Evolutionary conservation across 2,888 invertebrate species (phyloP), one percentile per base, ranked within the genome.

Genomic region (Lymantria monacha): DNA sequence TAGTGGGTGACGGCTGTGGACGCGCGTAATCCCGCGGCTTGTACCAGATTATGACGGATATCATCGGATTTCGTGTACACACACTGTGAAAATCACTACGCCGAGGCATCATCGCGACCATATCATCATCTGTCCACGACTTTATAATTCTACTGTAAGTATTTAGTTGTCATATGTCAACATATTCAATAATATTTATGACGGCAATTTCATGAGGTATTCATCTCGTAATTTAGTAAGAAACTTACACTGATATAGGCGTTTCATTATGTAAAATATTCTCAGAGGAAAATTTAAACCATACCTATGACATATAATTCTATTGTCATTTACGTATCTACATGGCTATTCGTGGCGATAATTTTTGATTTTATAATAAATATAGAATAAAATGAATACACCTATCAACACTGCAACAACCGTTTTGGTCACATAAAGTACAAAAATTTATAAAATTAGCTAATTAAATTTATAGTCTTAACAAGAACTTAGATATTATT

Each of bases 21-120:
- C 12, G 22, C 13, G 83, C 83, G 76, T 89, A 89, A 90, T 88
- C 89, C 87, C 77, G 80, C 65, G 88, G 87, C 87, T 88, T 84
- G 81, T 75, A 79, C 71, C 80, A 88, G 89, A 87, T 90, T 89
- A 90, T 88, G 83, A 87, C 81, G 89, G 89, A 87, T 87, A 83
- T 79, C 83, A 74, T 61, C 81, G 88, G 88, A 86, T 88, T 85
- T 83, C 74, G 81, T 83, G 86, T 70, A 76, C 81, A 68, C 76
- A 75, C 72, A 71, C 82, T 79, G 85, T 85, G 86, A 87, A 74
- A 70, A 71, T 58, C 75, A 61, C 68, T 62, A 70, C 70, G 70
- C 69, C 81, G 79, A 79, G 73, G 75, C 74, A 67, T 63, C 74
- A 61, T 8, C 9, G 68, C 72, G 68, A 66, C 66, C 42, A 53